Conservation (phyloP, 2,113 vertebrate species). For the Rhinoptilus africanus region DNA sequence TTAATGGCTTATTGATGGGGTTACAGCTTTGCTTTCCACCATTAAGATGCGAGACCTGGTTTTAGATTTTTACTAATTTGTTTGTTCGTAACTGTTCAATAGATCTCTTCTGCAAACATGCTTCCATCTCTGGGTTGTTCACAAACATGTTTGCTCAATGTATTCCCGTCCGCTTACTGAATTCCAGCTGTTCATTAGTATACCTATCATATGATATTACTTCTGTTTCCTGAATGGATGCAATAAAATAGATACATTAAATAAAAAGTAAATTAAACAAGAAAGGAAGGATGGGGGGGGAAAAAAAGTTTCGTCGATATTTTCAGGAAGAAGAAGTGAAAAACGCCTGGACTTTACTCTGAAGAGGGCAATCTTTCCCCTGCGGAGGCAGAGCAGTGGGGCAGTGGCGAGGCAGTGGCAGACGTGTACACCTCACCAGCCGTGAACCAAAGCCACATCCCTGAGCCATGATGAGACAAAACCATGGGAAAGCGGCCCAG, state of each 20-base stretch:
- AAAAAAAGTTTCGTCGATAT: not conserved
- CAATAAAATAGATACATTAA: not conserved
- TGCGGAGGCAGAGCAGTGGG: not conserved
- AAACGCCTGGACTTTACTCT: not conserved
- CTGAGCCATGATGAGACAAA: not conserved
- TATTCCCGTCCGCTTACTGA: not conserved
- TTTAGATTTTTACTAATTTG: not conserved
- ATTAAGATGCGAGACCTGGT: not conserved
- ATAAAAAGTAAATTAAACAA: not conserved
- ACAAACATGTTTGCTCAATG: not conserved
- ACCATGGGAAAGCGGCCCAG: not conserved
- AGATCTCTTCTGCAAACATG: not conserved
- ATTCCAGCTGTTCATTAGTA: not conserved
- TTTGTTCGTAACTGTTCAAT: not conserved
- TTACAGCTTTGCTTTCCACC: not conserved
- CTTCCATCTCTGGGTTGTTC: not conserved
- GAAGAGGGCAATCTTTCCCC: not conserved
- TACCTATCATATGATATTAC: not conserved
- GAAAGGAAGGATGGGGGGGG: not conserved
- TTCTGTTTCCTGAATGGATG: not conserved
- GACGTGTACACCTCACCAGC: rapidly evolving
- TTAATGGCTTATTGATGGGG: not conserved
- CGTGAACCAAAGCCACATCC: not conserved
- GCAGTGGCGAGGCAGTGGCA: not conserved
- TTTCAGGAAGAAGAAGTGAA: not conserved